Base-by-base conservation (phyloP, 1,140 invertebrate genomes). In the Eufriesea mexicana region DNA sequence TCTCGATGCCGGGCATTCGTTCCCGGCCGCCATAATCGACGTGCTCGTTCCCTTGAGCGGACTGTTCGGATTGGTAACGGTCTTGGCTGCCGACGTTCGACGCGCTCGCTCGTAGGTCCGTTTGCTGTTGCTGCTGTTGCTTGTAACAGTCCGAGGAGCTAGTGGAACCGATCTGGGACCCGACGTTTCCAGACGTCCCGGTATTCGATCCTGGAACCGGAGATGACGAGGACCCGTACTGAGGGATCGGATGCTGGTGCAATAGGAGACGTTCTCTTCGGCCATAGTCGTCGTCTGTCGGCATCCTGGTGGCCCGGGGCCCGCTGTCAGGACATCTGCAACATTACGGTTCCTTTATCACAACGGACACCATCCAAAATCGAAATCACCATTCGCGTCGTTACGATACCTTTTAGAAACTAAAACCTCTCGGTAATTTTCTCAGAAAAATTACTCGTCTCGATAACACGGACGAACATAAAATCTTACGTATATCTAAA, bases 251-350 rank as follows among this genome's bases (percentile, higher is more conserved):
- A 82, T 93, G 92, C 84, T 94, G 93, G 86, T 94, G 93, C 91
- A 93, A 92, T 88, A 94, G 92, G 91, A 94, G 93, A 94, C 93
- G 93, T 94, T 94, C 93, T 93, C 92, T 94, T 94, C 93, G 93
- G 93, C 93, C 94, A 94, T 94, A 94, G 93, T 94, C 94, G 90
- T 94, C 94, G 92, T 94, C 93, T 92, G 93, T 92, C 93, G 93
- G 93, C 94, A 94, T 94, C 91, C 94, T 94, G 94, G 91, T 94
- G 93, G 93, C 93, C 94, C 93, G 91, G 89, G 93, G 94, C 93
- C 93, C 94, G 90, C 91, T 94, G 94, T 94, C 94, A 94, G 93
- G 93, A 94, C 94, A 94, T 94, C 94, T 94, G 89, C 0, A 90
- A 90, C 35, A 77, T 51, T 76, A 20, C 12, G 6, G 20, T 47